Percentiles rank a stretch among this genome's conserved stretches.
These are phyloP conservation scores for Hippocampus guttulatus DNA, from an alignment of 2,113 vertebrate species.

Conservation along the genomic window DNA sequence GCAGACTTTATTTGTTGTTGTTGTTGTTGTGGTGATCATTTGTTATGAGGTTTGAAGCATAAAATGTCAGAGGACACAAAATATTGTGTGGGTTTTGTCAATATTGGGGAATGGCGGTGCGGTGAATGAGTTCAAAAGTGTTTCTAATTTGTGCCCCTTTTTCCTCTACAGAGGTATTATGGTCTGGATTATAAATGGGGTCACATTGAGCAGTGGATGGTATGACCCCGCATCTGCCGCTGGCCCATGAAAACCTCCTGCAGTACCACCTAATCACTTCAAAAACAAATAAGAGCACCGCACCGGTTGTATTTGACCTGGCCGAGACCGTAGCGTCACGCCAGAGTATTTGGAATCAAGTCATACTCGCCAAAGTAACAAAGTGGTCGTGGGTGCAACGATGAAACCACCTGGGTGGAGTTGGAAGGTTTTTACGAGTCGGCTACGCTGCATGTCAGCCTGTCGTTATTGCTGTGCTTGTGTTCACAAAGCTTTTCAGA, in stretches of 20 bases:
- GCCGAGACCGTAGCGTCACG: background rate
- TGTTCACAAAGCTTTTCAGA: background rate
- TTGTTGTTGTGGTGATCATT: too few relatives aligned
- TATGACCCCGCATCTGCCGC: conserved; percentile 59
- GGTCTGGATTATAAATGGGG: conserved; percentile 94
- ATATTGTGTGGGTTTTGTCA: too few relatives aligned
- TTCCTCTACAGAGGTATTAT: conserved; percentile 82
- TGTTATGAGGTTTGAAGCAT: too few relatives aligned
- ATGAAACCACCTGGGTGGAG: background rate
- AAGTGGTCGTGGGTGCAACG: background rate
- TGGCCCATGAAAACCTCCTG: conserved; percentile 1
- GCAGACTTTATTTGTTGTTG: too few relatives aligned
- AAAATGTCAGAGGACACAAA: too few relatives aligned
- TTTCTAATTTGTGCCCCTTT: conserved; percentile 2
- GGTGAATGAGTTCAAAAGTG: background rate
- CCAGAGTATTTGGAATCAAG: background rate
- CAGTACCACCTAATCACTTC: background rate
- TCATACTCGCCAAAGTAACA: background rate
- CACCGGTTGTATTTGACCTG: background rate
- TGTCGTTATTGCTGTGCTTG: background rate
- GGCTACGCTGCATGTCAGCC: background rate
- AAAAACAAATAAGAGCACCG: background rate
- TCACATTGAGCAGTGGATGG: conserved; percentile 98
- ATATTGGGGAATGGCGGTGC: too few relatives aligned
- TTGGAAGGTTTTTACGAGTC: background rate